Evolutionary conservation across 2,888 invertebrate genomes (phyloP).

Genomic region (Agonopterix heracliana): DNA sequence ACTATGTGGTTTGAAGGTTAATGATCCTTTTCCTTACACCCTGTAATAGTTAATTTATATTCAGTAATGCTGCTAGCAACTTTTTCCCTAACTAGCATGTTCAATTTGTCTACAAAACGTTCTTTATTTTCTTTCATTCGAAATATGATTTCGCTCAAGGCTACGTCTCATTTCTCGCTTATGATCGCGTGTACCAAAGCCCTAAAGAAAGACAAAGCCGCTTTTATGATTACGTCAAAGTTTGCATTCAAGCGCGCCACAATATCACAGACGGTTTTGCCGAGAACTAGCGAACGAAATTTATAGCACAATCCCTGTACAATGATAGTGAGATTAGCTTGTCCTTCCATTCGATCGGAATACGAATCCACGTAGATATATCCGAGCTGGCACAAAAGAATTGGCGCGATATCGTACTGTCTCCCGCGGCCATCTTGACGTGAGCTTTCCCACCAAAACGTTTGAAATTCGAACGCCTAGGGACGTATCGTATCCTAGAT

Average conservation of each 20-base stretch:
- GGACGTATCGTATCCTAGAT: constrained; percentile 34
- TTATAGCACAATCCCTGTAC: constrained; percentile 35
- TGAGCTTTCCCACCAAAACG: constrained; percentile 47
- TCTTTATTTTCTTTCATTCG: too few species aligned
- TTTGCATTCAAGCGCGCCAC: background rate
- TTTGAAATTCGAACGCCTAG: constrained; percentile 61
- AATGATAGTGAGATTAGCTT: constrained; percentile 58
- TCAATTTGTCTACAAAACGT: too few species aligned
- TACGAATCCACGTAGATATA: constrained; percentile 53
- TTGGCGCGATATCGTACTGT: constrained; percentile 63
- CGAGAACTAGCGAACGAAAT: constrained; percentile 16
- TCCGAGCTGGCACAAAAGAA: constrained; percentile 64
- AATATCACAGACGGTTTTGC: background rate
- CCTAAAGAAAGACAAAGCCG: too few species aligned
- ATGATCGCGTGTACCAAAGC: too few species aligned
- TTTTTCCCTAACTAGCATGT: too few species aligned
- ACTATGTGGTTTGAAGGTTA: too few species aligned
- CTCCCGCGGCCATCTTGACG: constrained; percentile 55
- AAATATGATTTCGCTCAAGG: background rate
- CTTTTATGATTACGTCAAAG: too few species aligned
- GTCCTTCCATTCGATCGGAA: constrained; percentile 56
- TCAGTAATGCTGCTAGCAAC: too few species aligned
- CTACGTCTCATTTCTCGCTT: too few species aligned
- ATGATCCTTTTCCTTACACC: too few species aligned
- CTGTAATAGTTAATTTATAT: too few species aligned